Evolutionary conservation across 2,113 vertebrate species (phyloP), one percentile per base, ranked within the genome.

Genomic region (Glaucidium brasilianum): DNA sequence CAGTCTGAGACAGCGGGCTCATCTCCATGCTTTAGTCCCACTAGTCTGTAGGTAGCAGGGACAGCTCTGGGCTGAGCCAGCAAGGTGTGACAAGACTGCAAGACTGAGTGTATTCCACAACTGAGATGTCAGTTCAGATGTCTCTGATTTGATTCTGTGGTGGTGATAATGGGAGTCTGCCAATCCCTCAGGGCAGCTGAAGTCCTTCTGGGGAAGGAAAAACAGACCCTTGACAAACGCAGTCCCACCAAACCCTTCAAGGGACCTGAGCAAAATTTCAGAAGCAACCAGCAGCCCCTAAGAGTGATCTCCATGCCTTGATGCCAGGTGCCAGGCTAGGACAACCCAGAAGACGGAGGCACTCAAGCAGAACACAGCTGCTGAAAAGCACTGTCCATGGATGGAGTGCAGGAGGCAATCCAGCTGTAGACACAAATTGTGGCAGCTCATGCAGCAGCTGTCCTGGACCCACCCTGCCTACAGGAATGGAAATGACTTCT

Each of bases 351-450:
- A 88, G 29, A 43, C 30, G 20, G 60, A 52, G 17, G 50, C 50
- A 67, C 15, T 37, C 1, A 1, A 53, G 35, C 43, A 72, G 9
- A 72, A 63, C 21, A 43, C 0, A 1, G 59, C 27, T 78, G 17
- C 23, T 59, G 34, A 85, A 66, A 74, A 82, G 34, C 10, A 52
- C 26, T 21, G 53, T 12, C 25, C 18, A 15, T 34, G 20, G 27
- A 16, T 27, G 32, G 29, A 83, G 15, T 3, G 3, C 32, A 59
- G 47, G 45, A 83, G 45, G 16, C 17, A 79, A 73, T 45, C 32
- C 43, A 75, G 67, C n/a, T 79, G 26, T 32, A 12, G n/a, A 35
- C n/a, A 34, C 0, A 0, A 63, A 79, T 10, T 2, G 0, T 47
- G 64, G 39, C 29, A 4, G 16, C 35, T 39, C 35, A n/a, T 73